phyloP scores from a whole-genome alignment of 2,888 invertebrate genomes.

The Strigamia crassipes region DNA sequence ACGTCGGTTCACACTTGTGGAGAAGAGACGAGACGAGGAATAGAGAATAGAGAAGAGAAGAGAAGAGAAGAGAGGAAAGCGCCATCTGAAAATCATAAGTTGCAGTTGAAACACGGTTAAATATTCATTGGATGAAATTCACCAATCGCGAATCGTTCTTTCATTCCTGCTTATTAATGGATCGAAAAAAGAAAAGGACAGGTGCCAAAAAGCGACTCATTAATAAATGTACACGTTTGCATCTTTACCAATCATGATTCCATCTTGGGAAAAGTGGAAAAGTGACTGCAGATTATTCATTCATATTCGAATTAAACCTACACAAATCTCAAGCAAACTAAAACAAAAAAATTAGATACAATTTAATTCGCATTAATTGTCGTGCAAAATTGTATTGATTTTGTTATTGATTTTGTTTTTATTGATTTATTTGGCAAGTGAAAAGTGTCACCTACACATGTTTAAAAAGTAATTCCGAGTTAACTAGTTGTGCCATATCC shows the following conservation, averaged over 20 bases:
- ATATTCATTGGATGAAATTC: not conserved
- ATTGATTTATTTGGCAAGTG: not conserved
- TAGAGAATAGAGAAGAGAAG: too few species aligned
- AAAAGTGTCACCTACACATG: not conserved
- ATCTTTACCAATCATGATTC: slow-evolving; percentile 18
- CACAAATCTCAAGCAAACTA: not conserved
- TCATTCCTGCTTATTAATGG: not conserved
- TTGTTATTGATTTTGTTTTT: too few species aligned
- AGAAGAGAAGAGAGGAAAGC: not conserved
- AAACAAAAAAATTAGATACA: too few species aligned
- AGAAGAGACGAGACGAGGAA: not conserved
- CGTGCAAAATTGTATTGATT: too few species aligned
- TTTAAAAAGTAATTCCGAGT: not conserved
- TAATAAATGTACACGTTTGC: not conserved
- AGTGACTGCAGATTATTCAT: not conserved
- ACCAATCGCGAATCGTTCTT: not conserved
- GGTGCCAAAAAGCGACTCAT: slow-evolving; percentile 16
- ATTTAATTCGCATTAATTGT: too few species aligned
- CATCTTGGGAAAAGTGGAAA: not conserved
- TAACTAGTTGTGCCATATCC: not conserved
- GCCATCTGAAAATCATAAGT: slow-evolving; percentile 21
- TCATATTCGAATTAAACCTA: not conserved
- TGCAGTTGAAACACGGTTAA: slow-evolving; percentile 2
- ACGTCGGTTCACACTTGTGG: not conserved
- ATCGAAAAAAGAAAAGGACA: not conserved